A percentile compares a stretch with the other conserved stretches of the same genome.
These are phyloP conservation scores for Serrognathus titanus DNA, from an alignment of 2,888 invertebrate genomes.

Conservation along the genomic window DNA sequence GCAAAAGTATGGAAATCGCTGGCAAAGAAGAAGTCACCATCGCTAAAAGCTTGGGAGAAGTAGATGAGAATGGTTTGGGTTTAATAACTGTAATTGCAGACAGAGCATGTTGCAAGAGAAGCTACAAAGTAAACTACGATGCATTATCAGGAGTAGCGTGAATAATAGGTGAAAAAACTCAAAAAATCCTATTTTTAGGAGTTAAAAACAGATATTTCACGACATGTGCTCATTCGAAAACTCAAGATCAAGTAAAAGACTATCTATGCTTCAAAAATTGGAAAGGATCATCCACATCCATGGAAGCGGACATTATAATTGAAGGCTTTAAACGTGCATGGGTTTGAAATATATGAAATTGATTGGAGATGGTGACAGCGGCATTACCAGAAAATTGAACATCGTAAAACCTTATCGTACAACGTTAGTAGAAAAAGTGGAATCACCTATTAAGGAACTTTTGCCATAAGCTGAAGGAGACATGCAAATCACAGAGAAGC, in stretches of 20 bases:
- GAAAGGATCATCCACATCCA: constrained; percentile 33
- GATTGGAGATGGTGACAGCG: constrained; percentile 41
- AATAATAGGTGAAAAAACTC: constrained; percentile 25
- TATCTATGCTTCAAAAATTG: constrained; percentile 39
- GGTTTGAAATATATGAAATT: constrained; percentile 32
- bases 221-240: constrained; percentile 30
- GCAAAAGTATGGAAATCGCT: constrained; percentile 6
- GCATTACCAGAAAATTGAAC: constrained; percentile 31
- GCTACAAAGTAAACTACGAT: constrained; percentile 10
- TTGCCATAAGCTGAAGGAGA: too few species aligned
- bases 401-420: constrained; percentile 28
- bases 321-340: constrained; percentile 36
- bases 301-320: constrained; percentile 38
- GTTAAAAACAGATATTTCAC: constrained; percentile 36
- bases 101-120: constrained; percentile 17
- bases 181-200: constrained; percentile 33
- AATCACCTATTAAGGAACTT: too few species aligned
- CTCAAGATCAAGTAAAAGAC: constrained; percentile 14
- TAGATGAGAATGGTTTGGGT: constrained; percentile 8
- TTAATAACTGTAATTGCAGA: constrained; percentile 10
- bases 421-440: constrained; percentile 29
- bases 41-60: neutral
- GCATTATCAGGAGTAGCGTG: constrained; percentile 6
- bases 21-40: constrained; percentile 5
- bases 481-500: too few species aligned